Evolutionary conservation across 2,888 invertebrate species (phyloP), one percentile per base, ranked within the genome.

Genomic region (Erebia epiphron): DNA sequence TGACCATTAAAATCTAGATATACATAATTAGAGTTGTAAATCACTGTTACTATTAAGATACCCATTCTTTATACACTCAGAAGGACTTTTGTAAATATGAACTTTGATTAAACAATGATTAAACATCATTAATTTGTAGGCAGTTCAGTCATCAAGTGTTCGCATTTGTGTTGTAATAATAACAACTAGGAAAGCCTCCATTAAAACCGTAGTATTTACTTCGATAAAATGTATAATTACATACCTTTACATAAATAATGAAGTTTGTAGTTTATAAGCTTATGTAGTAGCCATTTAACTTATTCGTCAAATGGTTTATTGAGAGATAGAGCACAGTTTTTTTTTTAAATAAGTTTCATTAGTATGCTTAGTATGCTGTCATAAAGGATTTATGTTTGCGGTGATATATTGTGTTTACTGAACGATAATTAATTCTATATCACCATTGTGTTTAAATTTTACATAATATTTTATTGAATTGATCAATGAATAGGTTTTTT

Each of bases 231-330:
- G 49, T 49, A 14, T 62, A 21, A 62, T 46, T 62, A 62, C 46
- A 62, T 62, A 62, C 49, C 62, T 49, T 62, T 18, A 49, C 62
- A 62, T 62, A 62, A 26, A 49, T 62, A 49, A 62, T 49, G 43
- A 21, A 21, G 62, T 26, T 62, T 62, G 8, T 46, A 49, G 62
- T 62, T 62, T 49, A 18, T 62, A 35, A 7, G 35, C 35, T 35
- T 35, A 35, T 35, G 5, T 62, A 62, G 49, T 62, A 13, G 8
- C 62, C 14, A 49, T 14, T 49, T 46, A 46, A 46, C 18, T 61
- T 61, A 26, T 62, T 14, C 46, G 13, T 62, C 49, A 46, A 49
- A 49, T 62, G 49, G 49, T 46, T 62, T 62, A 62, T 62, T 62
- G 62, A 62, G 14, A 49, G 21, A 62, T 62, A 1, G 49, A 62